These are phyloP conservation scores for Nipponacmea schrenckii DNA, from an alignment of 2,888 invertebrate species.

Conservation along the genomic window DNA sequence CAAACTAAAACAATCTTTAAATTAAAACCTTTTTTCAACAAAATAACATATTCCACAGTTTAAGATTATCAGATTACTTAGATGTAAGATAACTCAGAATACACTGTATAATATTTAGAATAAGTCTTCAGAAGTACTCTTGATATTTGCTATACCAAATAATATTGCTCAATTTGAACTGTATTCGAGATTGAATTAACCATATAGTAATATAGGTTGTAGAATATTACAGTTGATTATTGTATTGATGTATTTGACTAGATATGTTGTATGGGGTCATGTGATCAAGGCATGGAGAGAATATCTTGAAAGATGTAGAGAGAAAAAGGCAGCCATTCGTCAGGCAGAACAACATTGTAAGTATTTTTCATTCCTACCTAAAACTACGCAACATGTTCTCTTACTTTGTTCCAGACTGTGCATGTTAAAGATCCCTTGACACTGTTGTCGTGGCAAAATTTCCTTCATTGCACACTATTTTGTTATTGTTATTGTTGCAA, in stretches of 20 bases:
- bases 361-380: conserved; percentile 13
- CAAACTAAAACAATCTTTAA: too few relatives aligned
- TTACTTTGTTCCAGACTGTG: background rate
- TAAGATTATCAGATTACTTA: too few relatives aligned
- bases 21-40: too few relatives aligned
- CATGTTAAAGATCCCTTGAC: too few relatives aligned
- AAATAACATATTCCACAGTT: too few relatives aligned
- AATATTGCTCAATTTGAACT: too few relatives aligned
- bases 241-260: conserved; percentile 24
- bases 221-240: background rate
- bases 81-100: too few relatives aligned
- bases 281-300: conserved; percentile 45
- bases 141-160: background rate
- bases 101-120: too few relatives aligned
- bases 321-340: conserved; percentile 37
- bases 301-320: conserved; percentile 37
- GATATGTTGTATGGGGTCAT: conserved; percentile 53
- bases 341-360: conserved; percentile 47
- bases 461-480: too few relatives aligned
- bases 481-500: too few relatives aligned
- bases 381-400: background rate
- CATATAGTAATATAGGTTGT: background rate
- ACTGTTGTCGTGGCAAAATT: too few relatives aligned
- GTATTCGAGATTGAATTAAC: too few relatives aligned
- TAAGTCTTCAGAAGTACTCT: background rate